Conservation (phyloP, 37 sponge, comb jelly and placozoan genomes). For the Ephydatia muelleri region DNA sequence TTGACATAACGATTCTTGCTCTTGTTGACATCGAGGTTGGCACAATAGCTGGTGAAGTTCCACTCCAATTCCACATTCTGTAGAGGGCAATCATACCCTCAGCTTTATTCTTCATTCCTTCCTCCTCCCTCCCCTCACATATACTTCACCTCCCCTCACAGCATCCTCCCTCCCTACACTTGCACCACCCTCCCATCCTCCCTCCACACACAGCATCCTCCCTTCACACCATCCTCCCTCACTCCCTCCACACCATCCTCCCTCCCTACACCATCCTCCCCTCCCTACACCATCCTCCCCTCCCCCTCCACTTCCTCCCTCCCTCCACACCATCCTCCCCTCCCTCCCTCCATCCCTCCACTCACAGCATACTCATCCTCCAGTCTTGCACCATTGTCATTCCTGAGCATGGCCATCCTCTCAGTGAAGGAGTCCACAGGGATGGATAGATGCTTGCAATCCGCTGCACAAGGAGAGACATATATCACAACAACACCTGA, state of each 20-base stretch:
- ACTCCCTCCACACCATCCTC: too few relatives aligned
- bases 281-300: too few relatives aligned
- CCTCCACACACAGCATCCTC: too few relatives aligned
- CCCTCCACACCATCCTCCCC: too few relatives aligned
- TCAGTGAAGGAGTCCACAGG: conserved; percentile 59
- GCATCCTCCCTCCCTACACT: too few relatives aligned
- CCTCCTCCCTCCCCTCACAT: neutral
- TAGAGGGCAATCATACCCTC: neutral
- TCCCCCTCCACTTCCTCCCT: too few relatives aligned
- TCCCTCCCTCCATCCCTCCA: too few relatives aligned
- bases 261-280: too few relatives aligned
- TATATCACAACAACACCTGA: neutral
- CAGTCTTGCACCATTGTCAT: conserved; percentile 54
- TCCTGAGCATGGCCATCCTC: conserved; percentile 47
- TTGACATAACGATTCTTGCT: conserved; percentile 83
- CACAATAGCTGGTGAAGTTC: conserved; percentile 64
- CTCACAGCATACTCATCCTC: conserved; percentile 72
- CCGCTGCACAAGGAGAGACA: conserved; percentile 26
- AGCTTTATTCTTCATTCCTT: neutral
- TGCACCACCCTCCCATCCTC: too few relatives aligned
- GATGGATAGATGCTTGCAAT: conserved; percentile 44
- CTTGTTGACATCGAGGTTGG: conserved; percentile 65
- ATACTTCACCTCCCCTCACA: neutral
- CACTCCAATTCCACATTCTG: conserved; percentile 69
- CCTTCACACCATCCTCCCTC: too few relatives aligned